A percentile compares a stretch with the other conserved stretches of the same genome.
Conservation (phyloP, 37 sponge, comb jelly and placozoan species). For the Halichondria panicea region DNA sequence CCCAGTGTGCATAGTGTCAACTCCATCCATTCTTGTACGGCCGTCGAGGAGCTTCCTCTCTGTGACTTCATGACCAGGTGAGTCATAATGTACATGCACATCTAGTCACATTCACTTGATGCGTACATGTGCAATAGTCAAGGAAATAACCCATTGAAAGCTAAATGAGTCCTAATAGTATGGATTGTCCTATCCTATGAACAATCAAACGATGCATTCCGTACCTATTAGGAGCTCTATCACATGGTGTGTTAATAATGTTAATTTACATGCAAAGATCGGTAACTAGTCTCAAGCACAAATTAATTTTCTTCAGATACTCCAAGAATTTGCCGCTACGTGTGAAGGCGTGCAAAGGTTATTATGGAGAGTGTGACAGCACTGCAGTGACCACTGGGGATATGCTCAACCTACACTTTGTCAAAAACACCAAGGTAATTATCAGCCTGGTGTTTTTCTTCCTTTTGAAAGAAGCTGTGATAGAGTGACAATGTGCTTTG, state of each 20-base stretch:
- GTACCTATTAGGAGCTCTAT: no score
- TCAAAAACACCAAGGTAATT: slow-evolving; percentile 55
- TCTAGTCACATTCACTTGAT: background rate
- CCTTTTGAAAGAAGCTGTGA: no score
- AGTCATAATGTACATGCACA: no score
- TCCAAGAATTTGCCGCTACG: slow-evolving; percentile 19
- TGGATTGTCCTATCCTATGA: no score
- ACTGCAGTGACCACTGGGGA: slow-evolving; percentile 55
- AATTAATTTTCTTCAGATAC: no score
- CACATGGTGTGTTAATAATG: no score
- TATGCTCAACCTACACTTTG: slow-evolving; percentile 46
- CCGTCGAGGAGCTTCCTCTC: slow-evolving; percentile 30
- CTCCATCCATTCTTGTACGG: slow-evolving; percentile 3
- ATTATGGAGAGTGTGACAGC: slow-evolving; percentile 45
- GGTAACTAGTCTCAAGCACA: no score
- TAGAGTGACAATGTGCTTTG: no score
- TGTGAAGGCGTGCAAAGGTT: slow-evolving; percentile 53
- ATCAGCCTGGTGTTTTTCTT: background rate
- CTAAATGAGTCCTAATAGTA: background rate
- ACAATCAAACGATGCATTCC: no score
- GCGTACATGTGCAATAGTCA: slow-evolving; percentile 3
- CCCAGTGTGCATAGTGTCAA: slow-evolving; percentile 17
- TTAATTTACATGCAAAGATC: no score
- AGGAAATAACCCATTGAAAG: background rate
- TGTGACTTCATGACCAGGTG: slow-evolving; percentile 22